Conservation (phyloP, 2,888 invertebrate species). For the Cantharis nigra region DNA sequence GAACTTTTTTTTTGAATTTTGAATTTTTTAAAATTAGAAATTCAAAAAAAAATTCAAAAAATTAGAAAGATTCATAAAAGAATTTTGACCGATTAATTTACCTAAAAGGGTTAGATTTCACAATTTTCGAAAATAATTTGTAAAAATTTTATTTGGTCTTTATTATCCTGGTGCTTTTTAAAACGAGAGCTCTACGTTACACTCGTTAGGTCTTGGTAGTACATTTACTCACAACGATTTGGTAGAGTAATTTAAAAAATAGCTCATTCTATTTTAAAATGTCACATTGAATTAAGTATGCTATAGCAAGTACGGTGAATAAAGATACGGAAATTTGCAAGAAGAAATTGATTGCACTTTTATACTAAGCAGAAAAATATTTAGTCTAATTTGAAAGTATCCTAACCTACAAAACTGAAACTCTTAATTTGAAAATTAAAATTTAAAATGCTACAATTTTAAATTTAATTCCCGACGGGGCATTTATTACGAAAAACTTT, state of each 20-base stretch:
- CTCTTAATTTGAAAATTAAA: too few species aligned
- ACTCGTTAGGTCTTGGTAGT: conserved; percentile 14
- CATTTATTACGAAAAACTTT: background rate
- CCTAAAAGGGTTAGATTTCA: background rate
- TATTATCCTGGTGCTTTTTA: background rate
- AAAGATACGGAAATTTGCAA: conserved; percentile 17
- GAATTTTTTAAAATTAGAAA: background rate
- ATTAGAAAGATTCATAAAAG: background rate
- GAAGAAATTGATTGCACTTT: background rate
- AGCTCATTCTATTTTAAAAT: conserved; percentile 32
- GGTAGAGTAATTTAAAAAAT: conserved; percentile 31
- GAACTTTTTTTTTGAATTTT: background rate
- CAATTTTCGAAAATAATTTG: background rate
- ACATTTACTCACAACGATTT: conserved; percentile 22
- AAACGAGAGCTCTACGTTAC: background rate
- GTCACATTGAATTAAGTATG: conserved; percentile 33
- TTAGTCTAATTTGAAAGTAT: background rate
- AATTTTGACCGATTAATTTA: background rate
- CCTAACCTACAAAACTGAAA: too few species aligned
- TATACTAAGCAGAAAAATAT: background rate
- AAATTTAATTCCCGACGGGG: background rate
- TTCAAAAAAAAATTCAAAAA: background rate
- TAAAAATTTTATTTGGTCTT: background rate
- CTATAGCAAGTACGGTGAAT: conserved; percentile 28
- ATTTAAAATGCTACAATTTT: background rate